Evolutionary conservation across 2,797 vertebrate genomes (phyloP), one percentile per base, ranked within the genome.

Genomic region (Harpagifer antarcticus): DNA sequence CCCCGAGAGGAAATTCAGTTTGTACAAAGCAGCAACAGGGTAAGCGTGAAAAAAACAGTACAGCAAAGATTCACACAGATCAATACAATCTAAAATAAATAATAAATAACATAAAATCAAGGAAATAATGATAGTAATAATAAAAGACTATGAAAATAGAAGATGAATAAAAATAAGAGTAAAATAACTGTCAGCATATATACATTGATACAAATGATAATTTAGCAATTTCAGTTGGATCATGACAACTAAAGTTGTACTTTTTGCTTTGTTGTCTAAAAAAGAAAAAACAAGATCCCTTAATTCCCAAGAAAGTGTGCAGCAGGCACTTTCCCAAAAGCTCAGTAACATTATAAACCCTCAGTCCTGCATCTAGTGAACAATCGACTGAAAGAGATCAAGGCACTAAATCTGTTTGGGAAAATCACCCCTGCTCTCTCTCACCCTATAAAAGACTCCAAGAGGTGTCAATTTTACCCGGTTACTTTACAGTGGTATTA

Each of bases 351-450:
- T 85, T 79, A 58, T 76, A 81, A 82, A 84, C 50, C 61, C 65
- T 80, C 11, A 68, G 68, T 73, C 50, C 72, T 75, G 55, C 68
- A 78, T 60, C 47, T 58, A 27, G 52, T 45, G 47, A 83, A 90
- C 87, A 87, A 86, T 72, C 74, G 76, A 59, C 66, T 77, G 69
- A 82, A 85, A 82, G 74, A 82, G 81, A 87, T 76, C 84, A 88
- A 70, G 81, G 79, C 56, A 78, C 78, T 81, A 77, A 91, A 88
- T 90, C 89, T 83, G 86, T 90, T 90, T 89, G 89, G 86, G 88
- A 88, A 91, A 89, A 79, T 88, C 82, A 86, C 86, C 86, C 75
- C 58, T 90, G 87, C 83, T 78, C 86, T 85, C 72, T 88, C 87
- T 87, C 86, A 90, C 74, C 76, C 61, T 72, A 37, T 37, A 27